Base-by-base conservation (phyloP, 2,888 invertebrate genomes). In the Drosophila ustulata region DNA sequence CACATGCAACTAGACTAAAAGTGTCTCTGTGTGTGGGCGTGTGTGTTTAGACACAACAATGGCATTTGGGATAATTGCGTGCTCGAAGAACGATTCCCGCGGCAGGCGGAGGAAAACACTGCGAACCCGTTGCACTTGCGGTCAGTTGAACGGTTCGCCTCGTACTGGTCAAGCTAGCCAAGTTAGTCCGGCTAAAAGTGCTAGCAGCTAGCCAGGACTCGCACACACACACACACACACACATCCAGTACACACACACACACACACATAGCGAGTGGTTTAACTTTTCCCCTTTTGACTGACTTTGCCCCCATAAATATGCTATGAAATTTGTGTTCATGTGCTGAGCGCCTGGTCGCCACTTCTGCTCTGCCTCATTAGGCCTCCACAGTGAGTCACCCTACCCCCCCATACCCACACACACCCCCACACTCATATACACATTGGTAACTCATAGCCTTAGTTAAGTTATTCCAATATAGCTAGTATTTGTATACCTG, bases 61-160 rank as follows among this genome's bases (percentile, higher is more conserved):
- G 51, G 65, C 74, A 82, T 79, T 80, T 71, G 50, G 50, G 13
- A 41, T 41, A 67, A 64, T 82, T 84, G 82, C 85, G 82, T 82
- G 80, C 37, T 66, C 45, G 23, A 47, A 30, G 8, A 9, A 13
- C 13, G n/a, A 37, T 37, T 37, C 37, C 37, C n/a, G 11, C 4
- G 39, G 39, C 18, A 18, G 37, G 11, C n/a, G 18, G 18, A 39
- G 13, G 13, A 7, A 41, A 7, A 41, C 13, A 41, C 39, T 41
- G 13, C 11, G 11, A 37, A 37, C 11, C 39, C 39, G 39, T 8
- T 18, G 28, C 78, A 88, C 89, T 91, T 91, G 88, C 88, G 92
- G 92, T 91, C 92, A 91, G 90, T 89, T 88, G 90, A 86, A 90
- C 91, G 91, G 88, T 90, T 91, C 82, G 78, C 84, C 78, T 81